Conservation (phyloP, 2,797 vertebrate species). For the Coreius guichenoti region DNA sequence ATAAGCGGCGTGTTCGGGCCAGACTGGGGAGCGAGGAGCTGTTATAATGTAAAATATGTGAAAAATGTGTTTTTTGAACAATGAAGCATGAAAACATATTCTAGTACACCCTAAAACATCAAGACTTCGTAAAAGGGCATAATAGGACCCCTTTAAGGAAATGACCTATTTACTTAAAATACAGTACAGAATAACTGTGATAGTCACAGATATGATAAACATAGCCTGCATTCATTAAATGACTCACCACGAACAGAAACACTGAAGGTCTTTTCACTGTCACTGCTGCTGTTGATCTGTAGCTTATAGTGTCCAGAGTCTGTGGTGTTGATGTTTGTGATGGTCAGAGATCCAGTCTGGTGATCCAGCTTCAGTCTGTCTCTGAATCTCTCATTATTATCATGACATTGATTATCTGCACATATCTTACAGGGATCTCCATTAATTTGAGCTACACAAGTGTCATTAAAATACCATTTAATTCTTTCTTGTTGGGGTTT, state of each 20-base stretch:
- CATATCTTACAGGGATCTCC: not conserved
- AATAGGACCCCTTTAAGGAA: not conserved
- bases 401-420: not conserved
- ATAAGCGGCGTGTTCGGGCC: too few species aligned
- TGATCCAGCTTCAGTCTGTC: not conserved
- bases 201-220: not conserved
- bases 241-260: not conserved
- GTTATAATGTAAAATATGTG: too few species aligned
- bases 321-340: not conserved
- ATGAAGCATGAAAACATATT: too few species aligned
- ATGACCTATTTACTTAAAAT: not conserved
- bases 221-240: not conserved
- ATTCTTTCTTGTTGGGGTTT: not conserved
- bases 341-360: conserved; percentile 3
- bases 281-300: not conserved
- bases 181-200: not conserved
- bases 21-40: too few species aligned
- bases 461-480: not conserved
- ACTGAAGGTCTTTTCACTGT: not conserved
- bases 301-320: not conserved
- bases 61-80: too few species aligned
- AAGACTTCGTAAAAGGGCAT: too few species aligned
- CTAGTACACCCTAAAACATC: too few species aligned
- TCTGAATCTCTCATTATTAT: not conserved
- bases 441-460: not conserved